Conservation (phyloP, 2,888 invertebrate species). For the Drosophila rellima region DNA sequence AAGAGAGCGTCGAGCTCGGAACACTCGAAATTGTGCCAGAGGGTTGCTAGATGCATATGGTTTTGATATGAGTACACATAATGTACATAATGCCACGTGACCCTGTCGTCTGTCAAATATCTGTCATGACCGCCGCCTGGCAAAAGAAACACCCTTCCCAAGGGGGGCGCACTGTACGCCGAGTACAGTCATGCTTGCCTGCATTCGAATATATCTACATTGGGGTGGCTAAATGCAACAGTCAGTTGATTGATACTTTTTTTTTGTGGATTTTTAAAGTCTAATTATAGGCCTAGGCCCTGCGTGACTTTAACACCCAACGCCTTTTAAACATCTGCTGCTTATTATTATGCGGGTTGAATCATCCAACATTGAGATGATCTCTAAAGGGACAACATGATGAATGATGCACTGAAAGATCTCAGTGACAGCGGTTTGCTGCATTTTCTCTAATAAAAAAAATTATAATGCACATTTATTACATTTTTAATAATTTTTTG, state of each 20-base stretch:
- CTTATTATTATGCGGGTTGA: conserved; percentile 41
- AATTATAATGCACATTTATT: too few species aligned
- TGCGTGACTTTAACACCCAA: conserved; percentile 54
- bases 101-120: conserved; percentile 47
- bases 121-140: conserved; percentile 33
- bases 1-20: conserved; percentile 26
- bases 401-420: conserved; percentile 31
- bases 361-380: conserved; percentile 15
- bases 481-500: too few species aligned
- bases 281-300: conserved; percentile 45
- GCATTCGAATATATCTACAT: not conserved
- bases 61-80: conserved; percentile 13
- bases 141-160: conserved; percentile 22
- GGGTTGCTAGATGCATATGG: conserved; percentile 38
- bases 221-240: conserved; percentile 43
- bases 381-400: conserved; percentile 24
- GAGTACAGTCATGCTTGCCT: conserved; percentile 43
- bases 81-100: conserved; percentile 44
- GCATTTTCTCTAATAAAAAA: conserved; percentile 1
- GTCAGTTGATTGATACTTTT: conserved; percentile 44
- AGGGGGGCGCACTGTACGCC: not conserved
- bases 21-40: conserved; percentile 33
- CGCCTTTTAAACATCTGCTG: conserved; percentile 30
- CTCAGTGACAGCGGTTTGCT: conserved; percentile 17
- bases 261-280: conserved; percentile 42